Base-by-base conservation (phyloP, 2,113 vertebrate genomes). In the Pterocles orientalis region DNA sequence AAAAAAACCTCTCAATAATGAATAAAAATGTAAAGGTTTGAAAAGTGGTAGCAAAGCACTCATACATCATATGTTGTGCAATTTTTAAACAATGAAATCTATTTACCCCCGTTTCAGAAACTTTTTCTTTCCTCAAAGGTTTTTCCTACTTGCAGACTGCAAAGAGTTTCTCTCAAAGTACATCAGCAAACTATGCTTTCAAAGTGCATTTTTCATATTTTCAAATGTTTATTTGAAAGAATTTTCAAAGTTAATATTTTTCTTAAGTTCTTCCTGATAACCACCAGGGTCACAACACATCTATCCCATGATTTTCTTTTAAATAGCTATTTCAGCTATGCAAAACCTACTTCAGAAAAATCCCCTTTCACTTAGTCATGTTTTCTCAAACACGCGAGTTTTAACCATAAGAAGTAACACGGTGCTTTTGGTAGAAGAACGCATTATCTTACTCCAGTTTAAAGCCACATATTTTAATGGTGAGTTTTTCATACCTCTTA, bases 391-490 rank as follows among this genome's bases (percentile, higher is more conserved):
- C 29, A 57, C 20, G 15, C n/a, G 34, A 72, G 58, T 39, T 90
- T 26, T 19, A 83, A 76, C 31, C 12, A 2, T 43, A 29, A 66
- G 61, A n/a, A 94, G 20, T 7, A 81, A 61, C 33, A 7, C 2
- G 2, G 43, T 62, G 61, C 26, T 81, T 90, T 43, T 53, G 29
- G 7, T 16, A 58, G 83, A 50, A 51, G 60, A 90, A 91, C 15
- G 34, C 82, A 66, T 64, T 90, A 61, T 69, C 57, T 73, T 31
- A 43, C 77, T 61, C 31, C 31, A 76, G 57, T 69, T 94, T 70
- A 95, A 69, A 36, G 62, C 50, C n/a, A 70, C 83, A 94, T 93
- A 92, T 89, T 95, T 97, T 51, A 95, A 92, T 7, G 79, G 45
- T 86, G 85, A 95, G 58, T 64, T 92, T 86, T 81, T 64, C 94